A percentile compares a stretch with the other conserved stretches of the same genome.
phyloP scores from a whole-genome alignment of 2,888 invertebrate species.

The Neoscelio sp. region DNA sequence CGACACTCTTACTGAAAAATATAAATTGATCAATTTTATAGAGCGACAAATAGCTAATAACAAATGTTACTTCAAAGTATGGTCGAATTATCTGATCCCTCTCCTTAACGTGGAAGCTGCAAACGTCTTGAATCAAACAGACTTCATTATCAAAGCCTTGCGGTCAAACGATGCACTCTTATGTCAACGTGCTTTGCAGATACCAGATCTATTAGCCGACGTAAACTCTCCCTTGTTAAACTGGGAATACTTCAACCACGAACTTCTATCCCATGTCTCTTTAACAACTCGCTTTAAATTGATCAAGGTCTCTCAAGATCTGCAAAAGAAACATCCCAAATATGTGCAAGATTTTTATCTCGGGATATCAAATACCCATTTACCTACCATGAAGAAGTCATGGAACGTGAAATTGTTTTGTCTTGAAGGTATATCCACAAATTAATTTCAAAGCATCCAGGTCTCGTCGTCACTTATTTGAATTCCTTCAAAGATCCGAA shows the following conservation, averaged over 20 bases:
- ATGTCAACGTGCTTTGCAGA: constrained; percentile 73
- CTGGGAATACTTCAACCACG: constrained; percentile 70
- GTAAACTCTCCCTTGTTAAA: constrained; percentile 69
- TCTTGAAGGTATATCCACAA: too few species aligned
- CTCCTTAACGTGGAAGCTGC: constrained; percentile 72
- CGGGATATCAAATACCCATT: too few species aligned
- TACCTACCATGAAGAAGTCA: too few species aligned
- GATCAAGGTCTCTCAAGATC: too few species aligned
- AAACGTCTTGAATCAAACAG: constrained; percentile 63
- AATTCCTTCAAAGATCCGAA: too few species aligned
- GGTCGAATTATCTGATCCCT: constrained; percentile 71
- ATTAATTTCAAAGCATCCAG: too few species aligned
- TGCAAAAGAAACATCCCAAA: too few species aligned
- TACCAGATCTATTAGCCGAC: constrained; percentile 76
- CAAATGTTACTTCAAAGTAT: not conserved
- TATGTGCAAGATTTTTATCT: too few species aligned
- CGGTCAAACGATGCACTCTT: constrained; percentile 75
- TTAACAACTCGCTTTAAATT: constrained; percentile 73
- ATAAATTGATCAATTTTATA: constrained; percentile 70
- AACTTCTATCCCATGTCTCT: constrained; percentile 74
- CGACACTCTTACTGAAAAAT: constrained; percentile 73
- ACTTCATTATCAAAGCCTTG: constrained; percentile 72
- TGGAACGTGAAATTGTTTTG: too few species aligned
- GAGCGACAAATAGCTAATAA: constrained; percentile 23
- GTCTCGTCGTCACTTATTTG: too few species aligned